Evolutionary conservation across 2,113 vertebrate genomes (phyloP).

Genomic region (Tapirus terrestris): DNA sequence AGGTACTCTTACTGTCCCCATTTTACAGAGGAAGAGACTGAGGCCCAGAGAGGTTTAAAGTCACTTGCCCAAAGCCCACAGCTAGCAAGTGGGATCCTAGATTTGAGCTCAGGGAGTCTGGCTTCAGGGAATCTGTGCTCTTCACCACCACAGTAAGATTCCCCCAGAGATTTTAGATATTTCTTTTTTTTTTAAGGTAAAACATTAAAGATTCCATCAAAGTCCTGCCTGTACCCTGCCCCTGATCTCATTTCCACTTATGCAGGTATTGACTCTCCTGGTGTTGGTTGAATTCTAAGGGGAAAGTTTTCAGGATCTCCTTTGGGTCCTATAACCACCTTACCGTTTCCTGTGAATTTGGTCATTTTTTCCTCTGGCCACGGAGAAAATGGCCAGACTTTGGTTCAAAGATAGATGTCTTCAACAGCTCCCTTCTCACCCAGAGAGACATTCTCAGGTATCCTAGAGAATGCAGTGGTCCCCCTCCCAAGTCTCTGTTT

Average conservation of each 20-base stretch:
- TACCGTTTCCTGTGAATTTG: neutral
- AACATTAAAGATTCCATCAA: neutral
- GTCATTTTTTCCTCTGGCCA: neutral
- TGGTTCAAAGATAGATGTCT: neutral
- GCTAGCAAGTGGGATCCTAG: neutral
- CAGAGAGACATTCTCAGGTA: neutral
- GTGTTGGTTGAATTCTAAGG: neutral
- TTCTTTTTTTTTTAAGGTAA: neutral
- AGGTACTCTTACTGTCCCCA: neutral
- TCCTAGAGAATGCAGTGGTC: neutral
- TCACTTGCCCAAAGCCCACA: neutral
- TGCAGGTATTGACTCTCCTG: neutral
- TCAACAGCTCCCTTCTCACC: neutral
- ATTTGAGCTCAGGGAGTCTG: neutral
- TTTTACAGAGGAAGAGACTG: neutral
- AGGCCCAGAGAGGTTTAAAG: neutral
- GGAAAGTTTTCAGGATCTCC: neutral
- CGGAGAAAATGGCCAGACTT: neutral
- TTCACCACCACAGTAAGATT: neutral
- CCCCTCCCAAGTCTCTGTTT: neutral
- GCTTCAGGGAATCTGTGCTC: neutral
- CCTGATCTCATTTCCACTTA: neutral
- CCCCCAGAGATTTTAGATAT: neutral
- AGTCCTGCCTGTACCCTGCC: neutral
- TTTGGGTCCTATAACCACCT: neutral